Conservation (phyloP, 2,888 invertebrate species). For the Nomada fabriciana region DNA sequence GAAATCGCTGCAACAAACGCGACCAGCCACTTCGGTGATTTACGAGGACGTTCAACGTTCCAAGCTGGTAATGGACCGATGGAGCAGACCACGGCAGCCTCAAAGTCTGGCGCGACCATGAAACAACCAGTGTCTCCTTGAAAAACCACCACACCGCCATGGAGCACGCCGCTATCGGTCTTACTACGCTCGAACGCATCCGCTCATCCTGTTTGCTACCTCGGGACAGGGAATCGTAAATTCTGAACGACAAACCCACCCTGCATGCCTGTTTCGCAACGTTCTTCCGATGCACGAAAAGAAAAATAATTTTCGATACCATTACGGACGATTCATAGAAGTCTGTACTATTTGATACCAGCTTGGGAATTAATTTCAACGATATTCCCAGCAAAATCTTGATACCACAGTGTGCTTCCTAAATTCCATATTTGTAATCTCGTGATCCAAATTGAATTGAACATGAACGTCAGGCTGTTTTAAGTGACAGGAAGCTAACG, state of each 20-base stretch:
- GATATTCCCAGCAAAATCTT: too few species aligned
- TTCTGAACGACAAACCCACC: background rate
- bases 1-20: slow-evolving; percentile 67
- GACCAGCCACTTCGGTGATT: slow-evolving; percentile 74
- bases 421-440: background rate
- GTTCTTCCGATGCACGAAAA: background rate
- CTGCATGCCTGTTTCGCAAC: background rate
- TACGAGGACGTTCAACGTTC: slow-evolving; percentile 79
- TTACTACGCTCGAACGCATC: slow-evolving; percentile 75
- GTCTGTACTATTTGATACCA: too few species aligned
- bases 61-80: slow-evolving; percentile 79
- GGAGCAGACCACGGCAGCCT: slow-evolving; percentile 67
- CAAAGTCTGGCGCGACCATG: slow-evolving; percentile 78
- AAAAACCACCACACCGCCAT: slow-evolving; percentile 64
- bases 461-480: background rate
- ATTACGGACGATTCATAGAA: too few species aligned
- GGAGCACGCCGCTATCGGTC: slow-evolving; percentile 73
- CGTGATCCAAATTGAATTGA: background rate
- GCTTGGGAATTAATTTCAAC: background rate
- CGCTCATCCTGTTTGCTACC: slow-evolving; percentile 66
- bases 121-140: slow-evolving; percentile 68
- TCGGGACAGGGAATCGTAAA: slow-evolving; percentile 8
- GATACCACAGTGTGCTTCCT: too few species aligned
- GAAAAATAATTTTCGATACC: too few species aligned
- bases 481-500: background rate